These are phyloP conservation scores for Tuta absoluta DNA, from an alignment of 2,888 invertebrate species.

Conservation along the genomic window DNA sequence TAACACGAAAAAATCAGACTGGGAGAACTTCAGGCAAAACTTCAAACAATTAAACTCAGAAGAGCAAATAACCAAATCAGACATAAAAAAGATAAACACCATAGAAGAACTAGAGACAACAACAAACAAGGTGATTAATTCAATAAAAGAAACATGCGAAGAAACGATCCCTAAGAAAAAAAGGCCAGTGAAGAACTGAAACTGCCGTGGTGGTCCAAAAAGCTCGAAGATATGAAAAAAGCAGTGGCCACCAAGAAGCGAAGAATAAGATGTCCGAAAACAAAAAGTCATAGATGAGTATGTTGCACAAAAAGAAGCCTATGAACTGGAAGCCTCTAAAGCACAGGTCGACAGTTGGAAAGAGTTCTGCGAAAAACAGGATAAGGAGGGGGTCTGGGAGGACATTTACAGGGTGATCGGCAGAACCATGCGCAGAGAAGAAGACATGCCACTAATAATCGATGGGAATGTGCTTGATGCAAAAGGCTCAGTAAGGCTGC, in stretches of 20 bases:
- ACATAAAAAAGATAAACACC: too few relatives aligned
- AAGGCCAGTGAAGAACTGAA: neutral
- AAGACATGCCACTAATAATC: slow-evolving; percentile 5
- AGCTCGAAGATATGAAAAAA: neutral
- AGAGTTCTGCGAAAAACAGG: slow-evolving; percentile 30
- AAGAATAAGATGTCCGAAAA: slow-evolving; percentile 24
- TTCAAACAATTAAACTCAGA: too few relatives aligned
- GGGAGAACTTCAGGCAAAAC: too few relatives aligned
- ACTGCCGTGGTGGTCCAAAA: slow-evolving; percentile 19
- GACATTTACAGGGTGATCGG: slow-evolving; percentile 28
- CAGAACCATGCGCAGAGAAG: slow-evolving; percentile 19
- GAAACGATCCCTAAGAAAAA: neutral
- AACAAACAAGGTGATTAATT: neutral
- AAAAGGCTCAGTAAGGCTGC: neutral
- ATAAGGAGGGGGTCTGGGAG: slow-evolving; percentile 30
- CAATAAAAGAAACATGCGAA: neutral
- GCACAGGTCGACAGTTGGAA: slow-evolving; percentile 29
- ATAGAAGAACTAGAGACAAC: neutral
- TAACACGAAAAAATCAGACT: too few relatives aligned
- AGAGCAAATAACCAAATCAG: too few relatives aligned
- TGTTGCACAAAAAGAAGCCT: slow-evolving; percentile 25
- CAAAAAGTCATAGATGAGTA: slow-evolving; percentile 21
- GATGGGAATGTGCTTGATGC: slow-evolving; percentile 8
- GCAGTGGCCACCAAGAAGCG: slow-evolving; percentile 5
- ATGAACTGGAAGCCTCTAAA: slow-evolving; percentile 1